Conservation (phyloP, 1,140 invertebrate genomes). For the Caenorhabditis inopinata region DNA sequence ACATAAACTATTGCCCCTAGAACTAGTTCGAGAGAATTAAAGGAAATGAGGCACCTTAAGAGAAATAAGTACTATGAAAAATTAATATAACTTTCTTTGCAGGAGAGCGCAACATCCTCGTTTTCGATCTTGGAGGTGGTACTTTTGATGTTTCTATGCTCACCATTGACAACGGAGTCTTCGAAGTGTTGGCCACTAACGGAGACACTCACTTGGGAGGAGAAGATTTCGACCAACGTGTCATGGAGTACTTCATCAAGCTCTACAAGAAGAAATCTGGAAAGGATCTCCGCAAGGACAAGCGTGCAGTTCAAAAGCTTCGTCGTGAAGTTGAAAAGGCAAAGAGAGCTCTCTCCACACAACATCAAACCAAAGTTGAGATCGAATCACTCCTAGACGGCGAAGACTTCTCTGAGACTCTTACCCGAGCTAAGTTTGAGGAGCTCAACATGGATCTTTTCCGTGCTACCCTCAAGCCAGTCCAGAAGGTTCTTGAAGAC, state of each 20-base stretch:
- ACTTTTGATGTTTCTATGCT: slow-evolving; percentile 98
- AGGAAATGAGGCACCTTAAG: too few relatives aligned
- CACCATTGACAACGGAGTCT: slow-evolving; percentile 96
- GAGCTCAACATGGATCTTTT: slow-evolving; percentile 99
- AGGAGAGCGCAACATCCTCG: slow-evolving; percentile 96
- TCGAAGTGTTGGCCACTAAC: slow-evolving; percentile 87
- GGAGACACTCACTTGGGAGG: slow-evolving; percentile 72
- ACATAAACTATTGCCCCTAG: too few relatives aligned
- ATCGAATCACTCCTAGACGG: slow-evolving; percentile 99
- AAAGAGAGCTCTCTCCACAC: slow-evolving; percentile 84
- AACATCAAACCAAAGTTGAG: slow-evolving; percentile 94
- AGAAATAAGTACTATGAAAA: background rate
- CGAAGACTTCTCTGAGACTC: slow-evolving; percentile 97
- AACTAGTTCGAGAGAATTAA: too few relatives aligned
- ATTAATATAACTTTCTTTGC: slow-evolving; percentile 43
- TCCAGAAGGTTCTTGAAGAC: slow-evolving; percentile 84
- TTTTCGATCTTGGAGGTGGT: slow-evolving; percentile 98
- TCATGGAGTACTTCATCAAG: slow-evolving; percentile 72
- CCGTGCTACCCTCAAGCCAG: slow-evolving; percentile 94
- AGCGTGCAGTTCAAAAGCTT: slow-evolving; percentile 71
- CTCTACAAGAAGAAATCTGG: slow-evolving; percentile 72
- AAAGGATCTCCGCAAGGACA: slow-evolving; percentile 70
- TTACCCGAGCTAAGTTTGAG: slow-evolving; percentile 98
- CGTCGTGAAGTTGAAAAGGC: slow-evolving; percentile 71
- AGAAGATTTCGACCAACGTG: slow-evolving; percentile 72